These are phyloP conservation scores for Semaprochilodus insignis DNA, from an alignment of 2,797 vertebrate genomes.

Conservation along the genomic window DNA sequence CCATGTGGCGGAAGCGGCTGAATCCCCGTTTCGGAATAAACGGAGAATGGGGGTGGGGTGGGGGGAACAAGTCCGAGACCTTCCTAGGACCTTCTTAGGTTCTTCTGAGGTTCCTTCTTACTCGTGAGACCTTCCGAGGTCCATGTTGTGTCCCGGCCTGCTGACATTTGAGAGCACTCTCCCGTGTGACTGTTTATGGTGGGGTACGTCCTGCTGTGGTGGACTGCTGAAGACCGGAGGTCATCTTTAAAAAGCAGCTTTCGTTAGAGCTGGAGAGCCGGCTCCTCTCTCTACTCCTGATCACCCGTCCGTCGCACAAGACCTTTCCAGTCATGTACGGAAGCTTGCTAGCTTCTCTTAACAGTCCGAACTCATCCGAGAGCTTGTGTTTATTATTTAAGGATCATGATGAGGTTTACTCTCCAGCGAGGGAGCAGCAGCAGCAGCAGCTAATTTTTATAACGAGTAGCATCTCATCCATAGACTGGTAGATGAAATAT, in stretches of 20 bases:
- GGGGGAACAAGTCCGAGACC: not conserved
- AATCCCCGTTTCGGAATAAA: not conserved
- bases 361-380: constrained; percentile 34
- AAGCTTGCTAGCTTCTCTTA: not conserved
- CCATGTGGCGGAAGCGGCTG: not conserved
- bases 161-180: constrained; percentile 6
- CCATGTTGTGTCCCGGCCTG: constrained; percentile 16
- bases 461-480: constrained; percentile 5
- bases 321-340: not conserved
- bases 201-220: not conserved
- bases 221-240: not conserved
- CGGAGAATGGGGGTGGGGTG: no score
- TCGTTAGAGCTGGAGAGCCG: not conserved
- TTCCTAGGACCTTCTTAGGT: not conserved
- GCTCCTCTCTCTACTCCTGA: not conserved
- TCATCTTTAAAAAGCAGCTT: not conserved
- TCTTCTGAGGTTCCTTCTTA: not conserved
- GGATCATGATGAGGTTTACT: constrained; percentile 22
- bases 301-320: not conserved
- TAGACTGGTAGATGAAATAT: constrained; percentile 61
- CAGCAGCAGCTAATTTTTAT: constrained; percentile 22
- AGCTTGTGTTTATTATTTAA: constrained; percentile 13
- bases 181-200: not conserved
- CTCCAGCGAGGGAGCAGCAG: constrained; percentile 11
- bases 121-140: not conserved